These are phyloP conservation scores for Hipparchia semele DNA, from an alignment of 2,888 invertebrate species.

Conservation along the genomic window DNA sequence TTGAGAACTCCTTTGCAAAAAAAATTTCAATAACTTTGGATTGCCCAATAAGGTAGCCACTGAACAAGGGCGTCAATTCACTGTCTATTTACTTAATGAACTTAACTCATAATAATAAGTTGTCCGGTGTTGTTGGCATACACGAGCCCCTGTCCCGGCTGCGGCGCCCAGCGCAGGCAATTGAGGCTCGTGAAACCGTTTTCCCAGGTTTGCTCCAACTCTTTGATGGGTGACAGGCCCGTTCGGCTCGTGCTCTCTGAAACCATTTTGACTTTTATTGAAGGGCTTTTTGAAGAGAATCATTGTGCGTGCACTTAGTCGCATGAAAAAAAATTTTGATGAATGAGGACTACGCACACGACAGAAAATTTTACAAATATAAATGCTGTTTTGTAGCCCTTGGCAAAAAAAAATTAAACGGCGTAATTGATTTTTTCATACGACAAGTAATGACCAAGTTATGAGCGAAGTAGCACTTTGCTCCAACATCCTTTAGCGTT, in stretches of 20 bases:
- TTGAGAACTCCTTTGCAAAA: no score
- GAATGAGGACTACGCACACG: no score
- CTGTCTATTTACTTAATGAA: conserved; percentile 9
- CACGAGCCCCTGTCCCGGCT: conserved; percentile 91
- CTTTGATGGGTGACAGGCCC: conserved; percentile 81
- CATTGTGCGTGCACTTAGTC: not conserved
- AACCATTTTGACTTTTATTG: conserved; percentile 19
- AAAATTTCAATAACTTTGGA: no score
- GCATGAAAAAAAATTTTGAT: not conserved
- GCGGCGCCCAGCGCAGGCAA: conserved; percentile 93
- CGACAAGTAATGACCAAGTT: no score
- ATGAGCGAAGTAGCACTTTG: no score
- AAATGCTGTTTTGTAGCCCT: no score
- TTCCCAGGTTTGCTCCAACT: conserved; percentile 86
- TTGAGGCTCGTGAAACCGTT: conserved; percentile 89
- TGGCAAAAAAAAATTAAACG: no score
- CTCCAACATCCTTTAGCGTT: no score
- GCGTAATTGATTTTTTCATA: no score
- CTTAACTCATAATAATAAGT: conserved; percentile 86
- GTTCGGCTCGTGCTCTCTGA: conserved; percentile 70
- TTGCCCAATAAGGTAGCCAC: no score
- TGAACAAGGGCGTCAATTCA: not conserved
- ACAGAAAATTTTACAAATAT: no score
- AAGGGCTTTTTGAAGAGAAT: not conserved
- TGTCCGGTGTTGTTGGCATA: conserved; percentile 94